Evolutionary conservation across 1,140 invertebrate genomes (phyloP).

Genomic region (Teleogryllus occipitalis): DNA sequence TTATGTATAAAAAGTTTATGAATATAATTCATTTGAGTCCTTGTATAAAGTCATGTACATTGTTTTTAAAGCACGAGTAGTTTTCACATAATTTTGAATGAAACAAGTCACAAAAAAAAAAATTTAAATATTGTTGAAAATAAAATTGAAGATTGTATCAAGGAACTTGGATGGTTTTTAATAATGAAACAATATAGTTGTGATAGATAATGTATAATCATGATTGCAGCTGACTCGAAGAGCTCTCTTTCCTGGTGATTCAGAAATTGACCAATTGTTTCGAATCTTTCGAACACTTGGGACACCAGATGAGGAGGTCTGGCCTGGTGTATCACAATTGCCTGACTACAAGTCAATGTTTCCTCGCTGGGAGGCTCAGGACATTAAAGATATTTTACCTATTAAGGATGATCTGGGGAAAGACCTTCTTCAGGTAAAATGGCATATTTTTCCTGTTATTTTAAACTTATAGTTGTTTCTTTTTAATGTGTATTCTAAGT

Average conservation of each 20-base stretch:
- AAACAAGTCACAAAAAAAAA: too few species aligned
- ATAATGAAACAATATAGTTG: background rate
- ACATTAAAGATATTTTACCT: slow-evolving; percentile 47
- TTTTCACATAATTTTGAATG: too few species aligned
- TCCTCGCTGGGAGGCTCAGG: slow-evolving; percentile 68
- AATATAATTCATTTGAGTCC: too few species aligned
- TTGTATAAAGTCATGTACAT: too few species aligned
- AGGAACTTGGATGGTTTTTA: too few species aligned
- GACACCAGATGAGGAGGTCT: slow-evolving; percentile 75
- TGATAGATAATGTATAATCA: slow-evolving; percentile 7
- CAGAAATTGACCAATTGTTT: slow-evolving; percentile 95
- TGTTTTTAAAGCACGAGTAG: too few species aligned
- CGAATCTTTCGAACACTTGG: slow-evolving; percentile 84
- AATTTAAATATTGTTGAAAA: too few species aligned
- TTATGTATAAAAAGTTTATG: background rate
- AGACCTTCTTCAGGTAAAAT: slow-evolving; percentile 60
- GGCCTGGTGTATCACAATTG: slow-evolving; percentile 74
- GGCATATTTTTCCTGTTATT: background rate
- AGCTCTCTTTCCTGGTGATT: slow-evolving; percentile 87
- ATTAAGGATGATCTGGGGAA: slow-evolving; percentile 49
- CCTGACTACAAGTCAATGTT: slow-evolving; percentile 85
- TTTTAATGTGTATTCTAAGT: background rate
- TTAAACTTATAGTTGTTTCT: background rate
- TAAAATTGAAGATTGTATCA: too few species aligned
- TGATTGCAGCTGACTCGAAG: slow-evolving; percentile 60